phyloP scores from a whole-genome alignment of 2,113 vertebrate species.

The Lepisosteus oculatus region DNA sequence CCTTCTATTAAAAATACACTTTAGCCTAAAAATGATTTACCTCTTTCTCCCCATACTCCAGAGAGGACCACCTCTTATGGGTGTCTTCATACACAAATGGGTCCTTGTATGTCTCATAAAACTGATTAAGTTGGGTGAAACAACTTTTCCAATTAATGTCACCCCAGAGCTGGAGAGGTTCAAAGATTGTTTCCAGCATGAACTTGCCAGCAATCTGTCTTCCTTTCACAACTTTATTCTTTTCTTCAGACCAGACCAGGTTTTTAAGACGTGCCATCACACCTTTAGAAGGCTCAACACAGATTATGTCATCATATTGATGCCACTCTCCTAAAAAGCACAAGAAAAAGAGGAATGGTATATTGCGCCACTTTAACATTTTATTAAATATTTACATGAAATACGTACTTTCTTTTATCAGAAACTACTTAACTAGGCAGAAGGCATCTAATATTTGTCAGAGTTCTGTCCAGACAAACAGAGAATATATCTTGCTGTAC shows the following conservation, averaged over 20 bases:
- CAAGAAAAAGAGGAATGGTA: neutral
- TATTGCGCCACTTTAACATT: no score
- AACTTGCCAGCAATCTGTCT: slow-evolving; percentile 65
- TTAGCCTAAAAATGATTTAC: slow-evolving; percentile 49
- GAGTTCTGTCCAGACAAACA: no score
- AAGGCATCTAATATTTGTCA: no score
- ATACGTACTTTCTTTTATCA: neutral
- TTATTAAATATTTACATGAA: no score
- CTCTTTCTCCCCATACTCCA: slow-evolving; percentile 50
- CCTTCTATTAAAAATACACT: no score
- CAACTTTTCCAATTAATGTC: slow-evolving; percentile 66
- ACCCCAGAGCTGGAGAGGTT: slow-evolving; percentile 69
- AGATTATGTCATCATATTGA: slow-evolving; percentile 91
- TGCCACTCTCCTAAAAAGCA: slow-evolving; percentile 75
- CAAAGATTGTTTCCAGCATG: slow-evolving; percentile 80
- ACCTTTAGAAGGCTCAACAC: slow-evolving; percentile 19
- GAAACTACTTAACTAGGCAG: no score
- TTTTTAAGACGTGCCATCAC: fast-evolving
- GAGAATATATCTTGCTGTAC: slow-evolving; percentile 42
- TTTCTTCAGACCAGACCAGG: slow-evolving; percentile 18
- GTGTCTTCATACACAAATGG: slow-evolving; percentile 50
- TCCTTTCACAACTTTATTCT: slow-evolving; percentile 50
- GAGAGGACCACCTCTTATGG: slow-evolving; percentile 29
- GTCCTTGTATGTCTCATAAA: slow-evolving; percentile 37
- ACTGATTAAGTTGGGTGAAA: slow-evolving; percentile 67